Conservation (phyloP, 1,140 invertebrate genomes). For the Cotesia chilonis region DNA sequence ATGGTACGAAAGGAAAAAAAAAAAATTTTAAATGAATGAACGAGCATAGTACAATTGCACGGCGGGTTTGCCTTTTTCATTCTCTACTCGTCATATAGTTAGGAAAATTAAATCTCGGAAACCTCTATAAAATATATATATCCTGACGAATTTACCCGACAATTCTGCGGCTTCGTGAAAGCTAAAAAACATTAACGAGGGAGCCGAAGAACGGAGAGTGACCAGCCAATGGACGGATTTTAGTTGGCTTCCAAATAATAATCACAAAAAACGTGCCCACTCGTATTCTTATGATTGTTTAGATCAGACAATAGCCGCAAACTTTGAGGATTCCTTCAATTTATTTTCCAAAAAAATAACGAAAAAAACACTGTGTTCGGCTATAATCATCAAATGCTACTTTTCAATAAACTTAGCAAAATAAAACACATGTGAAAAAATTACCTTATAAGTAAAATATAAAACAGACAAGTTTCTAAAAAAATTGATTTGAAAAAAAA, state of each 20-base stretch:
- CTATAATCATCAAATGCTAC: too few species aligned
- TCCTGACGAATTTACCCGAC: conserved; percentile 15
- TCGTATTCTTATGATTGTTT: background rate
- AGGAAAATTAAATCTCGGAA: conserved; percentile 34
- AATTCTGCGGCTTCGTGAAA: conserved; percentile 30
- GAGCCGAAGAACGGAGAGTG: conserved; percentile 13
- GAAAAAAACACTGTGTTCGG: too few species aligned
- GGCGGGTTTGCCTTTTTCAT: too few species aligned
- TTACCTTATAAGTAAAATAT: too few species aligned
- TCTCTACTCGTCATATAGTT: background rate
- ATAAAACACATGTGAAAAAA: too few species aligned
- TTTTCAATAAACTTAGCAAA: too few species aligned
- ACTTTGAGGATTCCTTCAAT: conserved; percentile 13
- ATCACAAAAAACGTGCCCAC: conserved; percentile 13
- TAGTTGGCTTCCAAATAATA: conserved; percentile 35
- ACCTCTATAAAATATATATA: conserved; percentile 34
- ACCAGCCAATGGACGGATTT: conserved; percentile 16
- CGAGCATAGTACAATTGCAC: background rate
- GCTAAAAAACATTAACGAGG: conserved; percentile 24
- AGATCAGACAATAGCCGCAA: background rate
- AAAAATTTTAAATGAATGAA: conserved; percentile 12
- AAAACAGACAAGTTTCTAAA: too few species aligned
- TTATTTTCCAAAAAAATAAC: background rate
- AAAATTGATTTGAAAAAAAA: too few species aligned
- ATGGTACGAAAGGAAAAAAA: background rate